Conservation (phyloP, 2,888 invertebrate genomes). For the Syrista parreyssii region DNA sequence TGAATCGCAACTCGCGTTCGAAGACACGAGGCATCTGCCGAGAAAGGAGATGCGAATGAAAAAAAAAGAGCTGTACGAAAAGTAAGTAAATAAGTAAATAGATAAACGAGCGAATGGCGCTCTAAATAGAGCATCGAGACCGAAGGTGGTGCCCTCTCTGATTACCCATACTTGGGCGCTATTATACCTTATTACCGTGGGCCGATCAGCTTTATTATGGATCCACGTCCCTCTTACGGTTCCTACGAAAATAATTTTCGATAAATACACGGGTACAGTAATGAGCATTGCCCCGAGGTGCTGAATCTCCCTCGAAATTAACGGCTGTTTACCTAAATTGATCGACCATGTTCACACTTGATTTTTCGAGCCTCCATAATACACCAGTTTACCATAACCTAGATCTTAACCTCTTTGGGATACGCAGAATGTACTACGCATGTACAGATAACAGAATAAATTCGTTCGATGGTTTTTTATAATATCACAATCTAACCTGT, state of each 20-base stretch:
- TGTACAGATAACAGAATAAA: not conserved
- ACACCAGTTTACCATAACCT: not conserved
- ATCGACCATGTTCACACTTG: conserved; percentile 60
- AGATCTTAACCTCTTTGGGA: not conserved
- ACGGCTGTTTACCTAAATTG: conserved; percentile 61
- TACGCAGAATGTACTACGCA: not conserved
- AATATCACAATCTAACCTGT: not conserved
- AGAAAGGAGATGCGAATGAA: not conserved
- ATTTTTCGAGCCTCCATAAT: conserved; percentile 35
- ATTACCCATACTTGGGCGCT: conserved; percentile 62
- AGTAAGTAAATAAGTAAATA: conserved; percentile 19
- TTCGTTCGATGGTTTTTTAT: not conserved
- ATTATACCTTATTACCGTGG: conserved; percentile 64
- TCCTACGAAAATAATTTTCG: conserved; percentile 53
- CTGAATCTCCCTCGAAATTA: conserved; percentile 54
- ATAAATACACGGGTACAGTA: conserved; percentile 42
- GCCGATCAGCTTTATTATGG: conserved; percentile 61
- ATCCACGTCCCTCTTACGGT: conserved; percentile 38
- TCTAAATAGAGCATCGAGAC: conserved; percentile 24
- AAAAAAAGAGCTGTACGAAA: not conserved
- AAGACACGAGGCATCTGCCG: not conserved
- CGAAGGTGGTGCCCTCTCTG: conserved; percentile 30
- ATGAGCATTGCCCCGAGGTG: conserved; percentile 39
- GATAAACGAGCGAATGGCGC: conserved; percentile 41
- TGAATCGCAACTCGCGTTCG: conserved; percentile 51